Conservation (phyloP, 64 coral and sea anemone genomes). For the Dendronephthya gigantea region DNA sequence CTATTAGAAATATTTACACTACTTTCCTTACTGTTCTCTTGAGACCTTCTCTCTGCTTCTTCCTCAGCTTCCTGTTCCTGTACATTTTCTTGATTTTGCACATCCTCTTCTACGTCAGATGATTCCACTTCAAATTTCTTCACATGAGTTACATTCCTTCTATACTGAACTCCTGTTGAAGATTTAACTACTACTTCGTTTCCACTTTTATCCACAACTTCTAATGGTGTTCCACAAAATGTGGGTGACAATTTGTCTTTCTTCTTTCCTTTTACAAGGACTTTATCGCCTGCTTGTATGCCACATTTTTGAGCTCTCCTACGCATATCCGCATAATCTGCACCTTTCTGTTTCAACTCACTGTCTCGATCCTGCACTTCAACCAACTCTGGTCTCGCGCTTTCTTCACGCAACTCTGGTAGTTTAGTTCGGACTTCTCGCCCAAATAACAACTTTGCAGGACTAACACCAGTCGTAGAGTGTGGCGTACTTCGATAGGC, state of each 20-base stretch:
- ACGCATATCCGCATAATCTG: background rate
- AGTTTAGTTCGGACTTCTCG: background rate
- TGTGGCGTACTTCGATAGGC: constrained; percentile 10
- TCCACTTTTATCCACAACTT: constrained; percentile 8
- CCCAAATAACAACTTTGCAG: background rate
- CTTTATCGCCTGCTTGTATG: background rate
- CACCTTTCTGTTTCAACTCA: background rate
- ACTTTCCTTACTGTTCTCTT: background rate
- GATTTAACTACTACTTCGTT: background rate
- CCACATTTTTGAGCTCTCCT: background rate
- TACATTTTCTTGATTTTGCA: background rate
- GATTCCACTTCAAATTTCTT: background rate
- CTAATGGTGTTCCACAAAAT: constrained; percentile 2
- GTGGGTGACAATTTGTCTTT: constrained; percentile 25
- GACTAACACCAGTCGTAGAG: background rate
- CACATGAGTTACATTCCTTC: background rate
- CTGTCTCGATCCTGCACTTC: background rate
- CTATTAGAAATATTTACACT: background rate
- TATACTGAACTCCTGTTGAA: background rate
- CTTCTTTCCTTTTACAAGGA: background rate
- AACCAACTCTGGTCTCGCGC: background rate
- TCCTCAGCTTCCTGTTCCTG: too few species aligned
- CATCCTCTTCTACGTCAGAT: background rate
- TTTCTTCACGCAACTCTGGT: background rate
- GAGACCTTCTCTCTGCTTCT: background rate